Evolutionary conservation across 2,113 vertebrate species (phyloP).

Genomic region (Bombycilla garrulus): DNA sequence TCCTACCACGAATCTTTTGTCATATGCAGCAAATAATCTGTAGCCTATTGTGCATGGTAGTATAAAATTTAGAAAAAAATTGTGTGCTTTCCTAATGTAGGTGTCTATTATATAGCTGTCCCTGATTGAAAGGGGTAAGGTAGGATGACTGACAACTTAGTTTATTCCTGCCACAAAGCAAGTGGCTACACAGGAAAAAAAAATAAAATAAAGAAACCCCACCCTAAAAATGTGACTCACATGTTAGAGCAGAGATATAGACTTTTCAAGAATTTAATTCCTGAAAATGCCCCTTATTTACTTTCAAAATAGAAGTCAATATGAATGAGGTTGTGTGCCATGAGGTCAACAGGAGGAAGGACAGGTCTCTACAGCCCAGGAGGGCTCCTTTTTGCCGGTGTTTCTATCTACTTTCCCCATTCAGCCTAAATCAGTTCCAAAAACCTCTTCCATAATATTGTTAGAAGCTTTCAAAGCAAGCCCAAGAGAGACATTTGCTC

Average conservation of each 20-base stretch:
- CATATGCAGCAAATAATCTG: background rate
- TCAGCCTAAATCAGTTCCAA: background rate
- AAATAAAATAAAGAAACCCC: accelerated
- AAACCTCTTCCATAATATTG: background rate
- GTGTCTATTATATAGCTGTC: background rate
- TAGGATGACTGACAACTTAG: background rate
- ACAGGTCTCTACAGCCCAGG: background rate
- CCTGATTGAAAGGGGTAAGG: background rate
- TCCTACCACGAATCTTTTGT: background rate
- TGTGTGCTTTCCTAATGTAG: background rate
- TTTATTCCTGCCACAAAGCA: background rate
- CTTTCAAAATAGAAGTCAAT: background rate
- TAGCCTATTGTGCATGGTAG: background rate
- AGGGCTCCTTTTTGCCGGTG: background rate
- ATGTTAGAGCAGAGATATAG: background rate
- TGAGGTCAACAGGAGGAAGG: background rate
- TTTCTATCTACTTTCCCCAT: background rate
- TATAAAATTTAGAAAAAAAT: background rate
- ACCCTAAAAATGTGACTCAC: background rate
- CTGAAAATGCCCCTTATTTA: accelerated
- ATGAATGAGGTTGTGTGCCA: background rate
- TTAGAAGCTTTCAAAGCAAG: background rate
- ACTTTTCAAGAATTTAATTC: background rate
- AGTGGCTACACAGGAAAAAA: background rate
- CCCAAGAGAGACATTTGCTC: background rate